Conservation (phyloP, 2,113 vertebrate species). For the Oncorhynchus masou region DNA sequence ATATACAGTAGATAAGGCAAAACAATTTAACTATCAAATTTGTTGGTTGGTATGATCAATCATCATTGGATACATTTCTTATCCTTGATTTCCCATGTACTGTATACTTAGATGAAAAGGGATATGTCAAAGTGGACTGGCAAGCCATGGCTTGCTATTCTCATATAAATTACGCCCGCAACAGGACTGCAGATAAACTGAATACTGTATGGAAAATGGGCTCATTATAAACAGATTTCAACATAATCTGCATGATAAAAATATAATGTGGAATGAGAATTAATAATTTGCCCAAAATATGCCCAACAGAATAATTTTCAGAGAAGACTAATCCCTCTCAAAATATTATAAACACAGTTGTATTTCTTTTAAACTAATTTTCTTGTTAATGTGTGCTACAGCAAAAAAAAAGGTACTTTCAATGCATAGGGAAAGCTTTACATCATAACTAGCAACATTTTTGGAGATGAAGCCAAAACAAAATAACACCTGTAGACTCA, state of each 20-base stretch:
- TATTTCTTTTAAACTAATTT: too few species aligned
- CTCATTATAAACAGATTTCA: not conserved
- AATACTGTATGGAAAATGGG: not conserved
- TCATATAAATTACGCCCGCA: not conserved
- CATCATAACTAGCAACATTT: too few species aligned
- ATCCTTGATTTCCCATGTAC: not conserved
- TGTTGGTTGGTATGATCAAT: too few species aligned
- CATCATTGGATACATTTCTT: not conserved
- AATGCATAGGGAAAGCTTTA: too few species aligned
- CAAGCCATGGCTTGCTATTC: not conserved
- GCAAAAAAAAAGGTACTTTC: too few species aligned
- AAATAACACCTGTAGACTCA: not conserved
- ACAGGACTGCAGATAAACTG: not conserved
- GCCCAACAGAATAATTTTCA: not conserved
- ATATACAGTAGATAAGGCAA: not conserved
- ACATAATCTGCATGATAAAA: not conserved
- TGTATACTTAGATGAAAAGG: not conserved
- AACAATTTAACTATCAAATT: too few species aligned
- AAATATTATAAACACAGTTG: too few species aligned
- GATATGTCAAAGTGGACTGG: not conserved
- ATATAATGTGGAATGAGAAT: not conserved
- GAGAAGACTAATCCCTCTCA: too few species aligned
- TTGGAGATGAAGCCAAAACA: not conserved
- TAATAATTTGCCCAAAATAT: not conserved
- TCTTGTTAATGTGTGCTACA: too few species aligned